phyloP scores from a whole-genome alignment of 2,888 invertebrate genomes.

The Scaptomyza flava region DNA sequence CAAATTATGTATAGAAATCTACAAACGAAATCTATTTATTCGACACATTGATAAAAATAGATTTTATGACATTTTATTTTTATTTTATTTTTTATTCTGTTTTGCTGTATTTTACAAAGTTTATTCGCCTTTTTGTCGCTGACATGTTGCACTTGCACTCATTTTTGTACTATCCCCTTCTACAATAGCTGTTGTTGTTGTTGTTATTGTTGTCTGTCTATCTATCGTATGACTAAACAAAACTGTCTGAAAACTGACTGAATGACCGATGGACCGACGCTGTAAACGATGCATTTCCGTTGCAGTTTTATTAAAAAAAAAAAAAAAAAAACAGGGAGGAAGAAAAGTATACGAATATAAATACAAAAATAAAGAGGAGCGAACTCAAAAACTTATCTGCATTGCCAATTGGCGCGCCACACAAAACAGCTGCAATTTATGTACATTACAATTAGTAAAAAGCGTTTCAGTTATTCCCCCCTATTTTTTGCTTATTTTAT shows the following conservation, averaged over 20 bases:
- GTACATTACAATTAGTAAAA: slow-evolving; percentile 71
- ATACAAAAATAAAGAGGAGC: slow-evolving; percentile 14
- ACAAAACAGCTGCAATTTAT: slow-evolving; percentile 71
- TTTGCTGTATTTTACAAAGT: slow-evolving; percentile 52
- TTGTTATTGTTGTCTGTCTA: slow-evolving; percentile 19
- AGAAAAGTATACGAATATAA: slow-evolving; percentile 8
- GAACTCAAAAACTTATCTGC: slow-evolving; percentile 65
- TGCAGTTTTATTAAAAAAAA: slow-evolving; percentile 51
- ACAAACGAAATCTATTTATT: slow-evolving; percentile 44
- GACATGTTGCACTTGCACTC: slow-evolving; percentile 72
- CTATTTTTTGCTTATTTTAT: slow-evolving; percentile 7
- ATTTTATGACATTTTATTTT: slow-evolving; percentile 17
- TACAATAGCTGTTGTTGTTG: slow-evolving; percentile 19
- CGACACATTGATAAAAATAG: slow-evolving; percentile 39
- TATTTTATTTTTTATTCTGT: slow-evolving; percentile 7
- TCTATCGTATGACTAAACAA: slow-evolving; percentile 62
- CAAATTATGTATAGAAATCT: slow-evolving; percentile 18
- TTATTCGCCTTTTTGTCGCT: slow-evolving; percentile 69
- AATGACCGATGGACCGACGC: slow-evolving; percentile 38
- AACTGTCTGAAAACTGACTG: slow-evolving; percentile 22
- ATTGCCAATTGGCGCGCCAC: slow-evolving; percentile 69
- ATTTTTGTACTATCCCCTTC: slow-evolving; percentile 44
- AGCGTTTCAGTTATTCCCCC: slow-evolving; percentile 49
- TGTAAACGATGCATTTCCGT: slow-evolving; percentile 73
- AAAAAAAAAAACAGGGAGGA: slow-evolving; percentile 1